A percentile compares a stretch with the other conserved stretches of the same genome.
These are phyloP conservation scores for Plecturocebus donacophilus DNA, from an alignment of 2,113 vertebrate genomes.

Conservation along the genomic window DNA sequence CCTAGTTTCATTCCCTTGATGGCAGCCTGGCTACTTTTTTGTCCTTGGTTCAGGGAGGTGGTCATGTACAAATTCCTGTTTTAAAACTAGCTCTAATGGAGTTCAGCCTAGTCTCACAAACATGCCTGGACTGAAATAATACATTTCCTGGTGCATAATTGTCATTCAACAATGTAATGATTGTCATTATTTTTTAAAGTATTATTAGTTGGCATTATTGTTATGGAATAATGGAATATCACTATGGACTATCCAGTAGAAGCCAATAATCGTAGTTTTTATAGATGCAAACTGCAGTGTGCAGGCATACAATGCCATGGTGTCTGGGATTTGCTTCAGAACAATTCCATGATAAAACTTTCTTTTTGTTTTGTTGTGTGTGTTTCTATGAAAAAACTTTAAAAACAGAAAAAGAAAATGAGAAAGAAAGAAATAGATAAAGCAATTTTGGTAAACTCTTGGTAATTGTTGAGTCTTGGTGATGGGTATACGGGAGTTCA, in stretches of 20 bases:
- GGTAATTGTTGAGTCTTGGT: neutral
- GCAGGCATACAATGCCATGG: neutral
- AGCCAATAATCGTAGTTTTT: neutral
- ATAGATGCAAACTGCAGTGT: neutral
- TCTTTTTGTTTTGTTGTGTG: no score
- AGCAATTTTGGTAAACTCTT: neutral
- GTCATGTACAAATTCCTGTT: neutral
- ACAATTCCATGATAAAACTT: neutral
- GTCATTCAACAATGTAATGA: neutral
- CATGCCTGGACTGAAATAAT: neutral
- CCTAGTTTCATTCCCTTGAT: neutral
- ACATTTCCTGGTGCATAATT: neutral
- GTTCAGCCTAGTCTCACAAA: neutral
- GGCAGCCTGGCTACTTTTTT: neutral
- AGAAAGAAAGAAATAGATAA: neutral
- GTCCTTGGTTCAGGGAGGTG: neutral
- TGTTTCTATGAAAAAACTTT: neutral
- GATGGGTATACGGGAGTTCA: neutral
- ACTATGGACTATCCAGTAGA: neutral
- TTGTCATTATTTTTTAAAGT: neutral
- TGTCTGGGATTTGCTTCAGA: neutral
- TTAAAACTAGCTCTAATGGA: neutral
- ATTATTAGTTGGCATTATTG: neutral
- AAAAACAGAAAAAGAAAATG: neutral
- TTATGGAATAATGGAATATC: neutral